Evolutionary conservation across 2,113 vertebrate species (phyloP).

Genomic region (Romanogobio albipinnatus): DNA sequence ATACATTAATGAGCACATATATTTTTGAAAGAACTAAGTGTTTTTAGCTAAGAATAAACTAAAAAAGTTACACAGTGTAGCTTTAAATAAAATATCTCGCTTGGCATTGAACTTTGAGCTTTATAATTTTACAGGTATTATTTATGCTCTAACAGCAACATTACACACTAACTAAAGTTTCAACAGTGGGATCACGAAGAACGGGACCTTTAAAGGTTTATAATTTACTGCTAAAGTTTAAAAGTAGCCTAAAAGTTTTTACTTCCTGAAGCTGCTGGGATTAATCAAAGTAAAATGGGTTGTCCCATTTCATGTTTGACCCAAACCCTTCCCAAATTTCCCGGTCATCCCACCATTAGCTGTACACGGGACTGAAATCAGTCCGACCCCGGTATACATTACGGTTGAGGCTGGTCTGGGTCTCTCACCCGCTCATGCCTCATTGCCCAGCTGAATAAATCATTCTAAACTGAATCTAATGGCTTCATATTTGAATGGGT

Average conservation of each 20-base stretch:
- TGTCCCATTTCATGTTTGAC: not conserved
- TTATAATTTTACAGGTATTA: too few species aligned
- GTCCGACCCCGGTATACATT: conserved; percentile 24
- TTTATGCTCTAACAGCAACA: too few species aligned
- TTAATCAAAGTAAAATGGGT: not conserved
- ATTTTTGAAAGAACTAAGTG: too few species aligned
- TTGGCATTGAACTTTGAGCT: too few species aligned
- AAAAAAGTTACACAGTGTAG: too few species aligned
- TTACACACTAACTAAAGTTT: too few species aligned
- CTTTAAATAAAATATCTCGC: too few species aligned
- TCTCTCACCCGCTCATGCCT: conserved; percentile 37
- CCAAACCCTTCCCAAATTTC: not conserved
- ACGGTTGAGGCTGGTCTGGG: conserved; percentile 33
- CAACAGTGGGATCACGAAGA: too few species aligned
- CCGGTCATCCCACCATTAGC: not conserved
- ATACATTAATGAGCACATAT: too few species aligned
- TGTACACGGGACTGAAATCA: conserved; percentile 26
- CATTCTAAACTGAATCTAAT: conserved; percentile 54
- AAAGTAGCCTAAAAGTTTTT: not conserved
- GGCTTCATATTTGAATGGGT: conserved; percentile 37
- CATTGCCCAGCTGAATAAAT: conserved; percentile 56
- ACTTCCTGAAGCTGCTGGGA: not conserved
- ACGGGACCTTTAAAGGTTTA: not conserved
- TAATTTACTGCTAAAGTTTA: not conserved
- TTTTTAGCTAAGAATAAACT: too few species aligned